These are phyloP conservation scores for Mionectes macconnelli DNA, from an alignment of 2,113 vertebrate genomes.

Conservation along the genomic window DNA sequence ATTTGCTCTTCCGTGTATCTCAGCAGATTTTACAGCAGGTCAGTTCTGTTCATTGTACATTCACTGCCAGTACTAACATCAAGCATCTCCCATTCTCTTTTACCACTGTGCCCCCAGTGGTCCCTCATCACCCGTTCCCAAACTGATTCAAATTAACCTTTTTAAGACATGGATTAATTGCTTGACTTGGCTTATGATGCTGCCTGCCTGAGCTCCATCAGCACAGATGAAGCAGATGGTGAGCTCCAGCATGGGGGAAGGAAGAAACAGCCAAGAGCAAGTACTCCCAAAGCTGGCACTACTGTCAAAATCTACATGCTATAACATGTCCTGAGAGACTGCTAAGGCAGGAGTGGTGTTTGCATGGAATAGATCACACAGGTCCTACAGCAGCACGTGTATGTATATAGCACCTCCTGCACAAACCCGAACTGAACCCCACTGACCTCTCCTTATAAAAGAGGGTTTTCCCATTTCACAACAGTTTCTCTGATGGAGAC, in stretches of 20 bases:
- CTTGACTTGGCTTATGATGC: neutral
- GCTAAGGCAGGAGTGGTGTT: neutral
- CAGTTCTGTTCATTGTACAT: neutral
- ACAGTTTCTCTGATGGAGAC: neutral
- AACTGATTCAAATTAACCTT: neutral
- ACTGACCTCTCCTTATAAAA: neutral
- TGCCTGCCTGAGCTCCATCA: neutral
- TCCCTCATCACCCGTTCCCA: fast-evolving
- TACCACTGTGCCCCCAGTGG: neutral
- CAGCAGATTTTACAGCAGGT: neutral
- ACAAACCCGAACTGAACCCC: neutral
- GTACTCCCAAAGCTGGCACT: neutral
- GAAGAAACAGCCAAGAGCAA: neutral
- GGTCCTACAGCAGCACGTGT: neutral
- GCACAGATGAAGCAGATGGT: neutral
- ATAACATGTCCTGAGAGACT: fast-evolving
- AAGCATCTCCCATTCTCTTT: neutral
- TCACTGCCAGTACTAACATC: neutral
- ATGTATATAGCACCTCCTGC: neutral
- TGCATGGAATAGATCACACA: fast-evolving
- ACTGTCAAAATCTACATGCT: neutral
- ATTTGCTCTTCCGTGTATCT: neutral
- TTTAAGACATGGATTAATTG: neutral
- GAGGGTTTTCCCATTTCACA: neutral
- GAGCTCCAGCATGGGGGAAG: neutral